Conservation (phyloP, 2,888 invertebrate genomes). For the Creontiades dilutus region DNA sequence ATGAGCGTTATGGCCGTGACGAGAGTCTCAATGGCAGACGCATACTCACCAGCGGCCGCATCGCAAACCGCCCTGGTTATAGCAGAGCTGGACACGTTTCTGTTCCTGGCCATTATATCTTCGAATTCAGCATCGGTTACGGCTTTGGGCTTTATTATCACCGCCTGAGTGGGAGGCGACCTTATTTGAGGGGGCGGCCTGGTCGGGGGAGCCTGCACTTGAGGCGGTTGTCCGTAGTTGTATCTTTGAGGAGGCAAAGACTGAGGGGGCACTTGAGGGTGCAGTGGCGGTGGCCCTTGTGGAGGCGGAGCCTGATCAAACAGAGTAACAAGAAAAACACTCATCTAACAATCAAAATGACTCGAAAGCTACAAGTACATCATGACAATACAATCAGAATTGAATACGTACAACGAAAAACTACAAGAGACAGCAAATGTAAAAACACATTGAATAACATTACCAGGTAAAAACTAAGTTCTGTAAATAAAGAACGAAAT, state of each 20-base stretch:
- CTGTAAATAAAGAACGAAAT: no score
- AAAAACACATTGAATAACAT: no score
- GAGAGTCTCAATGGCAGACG: conserved; percentile 98
- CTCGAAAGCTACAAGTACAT: neutral
- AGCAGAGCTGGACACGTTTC: conserved; percentile 98
- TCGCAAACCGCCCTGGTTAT: conserved; percentile 98
- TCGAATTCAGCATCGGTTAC: conserved; percentile 95
- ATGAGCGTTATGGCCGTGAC: conserved; percentile 99
- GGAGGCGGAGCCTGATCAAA: conserved; percentile 77
- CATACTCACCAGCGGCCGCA: conserved; percentile 97
- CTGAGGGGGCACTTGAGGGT: conserved; percentile 80
- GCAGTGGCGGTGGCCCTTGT: conserved; percentile 85
- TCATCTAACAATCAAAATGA: conserved; percentile 31
- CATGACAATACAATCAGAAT: conserved; percentile 1
- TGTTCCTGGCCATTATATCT: conserved; percentile 97
- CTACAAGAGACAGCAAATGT: no score
- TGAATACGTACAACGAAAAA: neutral
- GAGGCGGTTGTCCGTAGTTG: conserved; percentile 62
- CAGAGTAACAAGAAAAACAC: conserved; percentile 61
- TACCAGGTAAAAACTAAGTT: no score
- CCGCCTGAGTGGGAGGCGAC: conserved; percentile 77
- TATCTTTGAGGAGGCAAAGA: conserved; percentile 79
- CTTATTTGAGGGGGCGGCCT: conserved; percentile 75
- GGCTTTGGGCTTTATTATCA: conserved; percentile 79
- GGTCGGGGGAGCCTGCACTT: conserved; percentile 63